Base-by-base conservation (phyloP, 35 echinoderm and acorn worm species). In the Nesometra sesokonis region DNA sequence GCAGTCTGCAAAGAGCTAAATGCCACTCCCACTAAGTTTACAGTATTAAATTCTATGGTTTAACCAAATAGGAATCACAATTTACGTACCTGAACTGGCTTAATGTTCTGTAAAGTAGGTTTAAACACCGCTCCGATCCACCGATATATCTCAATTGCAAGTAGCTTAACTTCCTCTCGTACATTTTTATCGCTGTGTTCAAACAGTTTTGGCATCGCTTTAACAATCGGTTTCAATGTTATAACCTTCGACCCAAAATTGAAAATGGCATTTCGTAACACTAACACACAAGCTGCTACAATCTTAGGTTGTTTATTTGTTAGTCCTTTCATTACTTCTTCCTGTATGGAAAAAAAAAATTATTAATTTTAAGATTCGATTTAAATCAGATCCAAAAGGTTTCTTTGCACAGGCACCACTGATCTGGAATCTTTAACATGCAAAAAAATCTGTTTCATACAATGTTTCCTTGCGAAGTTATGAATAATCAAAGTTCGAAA, bases 121-220 rank as follows among this genome's bases (percentile, higher is more conserved):
- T 98, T 98, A 3, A 98, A 82, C 17, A 92, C 95, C 23, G 88
- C 57, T 31, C 92, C 92, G 38, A 98, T 93, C 95, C 92, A 98
- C 57, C 90, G 78, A 35, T 94, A 98, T 5, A 90, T 76, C 34
- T 93, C 95, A 0, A 98, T 47, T 2, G 95, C 89, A 29, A 98
- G 78, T 35, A 82, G 87, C 34, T 97, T 98, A 32, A 92, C 92
- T 35, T 98, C 89, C 78, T 98, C 92, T 38, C 95, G 36, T 0
- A 98, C 95, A 31, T 90, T 94, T 86, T 98, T 98, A 43, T 98
- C 95, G 29, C 95, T 98, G 87, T 98, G 92, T 36, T 98, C 92
- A 27, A 98, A 87, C 11, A 94, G 38, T 32, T 98, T 98, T 0
- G 86, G 89, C 5, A 94, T 76, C 0, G 84, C 46, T 52, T 92